These are phyloP conservation scores for Ptilorrhoa leucosticta DNA, from an alignment of 2,113 vertebrate species.

Conservation along the genomic window DNA sequence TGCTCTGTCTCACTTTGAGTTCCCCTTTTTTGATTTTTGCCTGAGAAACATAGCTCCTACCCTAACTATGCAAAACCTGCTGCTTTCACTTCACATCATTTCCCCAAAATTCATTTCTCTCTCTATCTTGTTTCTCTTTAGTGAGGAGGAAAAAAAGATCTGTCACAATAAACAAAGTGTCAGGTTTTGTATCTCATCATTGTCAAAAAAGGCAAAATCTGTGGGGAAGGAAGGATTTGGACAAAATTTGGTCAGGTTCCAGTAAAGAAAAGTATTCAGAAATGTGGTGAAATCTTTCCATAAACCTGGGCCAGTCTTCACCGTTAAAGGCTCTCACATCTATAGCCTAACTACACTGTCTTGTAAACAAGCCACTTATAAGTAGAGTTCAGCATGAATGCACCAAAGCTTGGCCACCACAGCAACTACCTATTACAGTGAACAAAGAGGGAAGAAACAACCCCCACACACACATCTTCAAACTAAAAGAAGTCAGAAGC, in stretches of 20 bases:
- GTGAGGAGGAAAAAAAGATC: not conserved
- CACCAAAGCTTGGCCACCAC: not conserved
- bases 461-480: not conserved
- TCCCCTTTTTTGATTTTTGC: constrained; percentile 12
- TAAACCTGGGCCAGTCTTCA: not conserved
- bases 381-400: not conserved
- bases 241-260: not conserved
- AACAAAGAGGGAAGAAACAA: not conserved
- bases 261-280: not conserved
- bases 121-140: not conserved
- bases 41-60: not conserved
- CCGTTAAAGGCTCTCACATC: not conserved
- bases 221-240: not conserved
- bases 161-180: not conserved
- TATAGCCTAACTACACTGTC: not conserved
- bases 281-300: not conserved
- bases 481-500: not conserved
- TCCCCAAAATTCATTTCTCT: not conserved
- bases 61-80: constrained; percentile 4
- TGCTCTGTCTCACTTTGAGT: not conserved
- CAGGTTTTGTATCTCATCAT: not conserved
- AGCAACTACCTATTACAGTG: not conserved
- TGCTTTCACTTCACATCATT: constrained; percentile 20
- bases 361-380: not conserved
- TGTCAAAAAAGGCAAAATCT: not conserved